Evolutionary conservation across 2,888 invertebrate species (phyloP).

Genomic region (Andrena chrysosceles): DNA sequence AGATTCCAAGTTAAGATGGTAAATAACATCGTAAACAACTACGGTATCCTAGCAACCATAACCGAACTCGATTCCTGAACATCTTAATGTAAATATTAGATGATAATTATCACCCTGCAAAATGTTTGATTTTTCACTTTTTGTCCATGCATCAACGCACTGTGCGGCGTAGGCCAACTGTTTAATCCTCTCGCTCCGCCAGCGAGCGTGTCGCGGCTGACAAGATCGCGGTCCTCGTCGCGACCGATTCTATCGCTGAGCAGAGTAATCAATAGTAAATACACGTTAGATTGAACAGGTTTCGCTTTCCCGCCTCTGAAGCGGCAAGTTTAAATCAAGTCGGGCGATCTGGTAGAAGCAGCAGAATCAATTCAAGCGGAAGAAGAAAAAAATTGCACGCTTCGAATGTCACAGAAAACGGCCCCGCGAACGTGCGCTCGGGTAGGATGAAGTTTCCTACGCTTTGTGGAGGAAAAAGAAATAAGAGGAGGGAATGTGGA

Average conservation of each 20-base stretch:
- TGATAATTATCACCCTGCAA: too few relatives aligned
- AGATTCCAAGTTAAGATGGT: too few relatives aligned
- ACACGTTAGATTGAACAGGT: background rate
- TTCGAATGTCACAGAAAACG: slow-evolving; percentile 12
- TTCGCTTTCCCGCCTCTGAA: too few relatives aligned
- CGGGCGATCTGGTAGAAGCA: background rate
- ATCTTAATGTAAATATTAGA: too few relatives aligned
- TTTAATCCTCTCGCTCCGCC: slow-evolving; percentile 38
- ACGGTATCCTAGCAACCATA: too few relatives aligned
- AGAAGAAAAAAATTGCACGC: background rate
- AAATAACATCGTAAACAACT: too few relatives aligned
- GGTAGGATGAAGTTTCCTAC: slow-evolving; percentile 22
- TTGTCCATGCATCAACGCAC: too few relatives aligned
- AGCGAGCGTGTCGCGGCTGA: slow-evolving; percentile 27
- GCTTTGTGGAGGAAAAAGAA: slow-evolving; percentile 25
- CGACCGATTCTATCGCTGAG: background rate
- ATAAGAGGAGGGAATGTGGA: slow-evolving; percentile 28
- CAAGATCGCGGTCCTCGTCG: background rate
- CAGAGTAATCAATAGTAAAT: background rate
- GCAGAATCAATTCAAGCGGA: background rate
- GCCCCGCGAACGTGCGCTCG: slow-evolving; percentile 8
- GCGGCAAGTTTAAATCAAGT: too few relatives aligned
- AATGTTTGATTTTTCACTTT: too few relatives aligned
- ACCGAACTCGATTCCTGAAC: too few relatives aligned
- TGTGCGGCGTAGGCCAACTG: slow-evolving; percentile 28